Evolutionary conservation across 2,797 vertebrate species (phyloP).

Genomic region (Acanthurus lineatus): DNA sequence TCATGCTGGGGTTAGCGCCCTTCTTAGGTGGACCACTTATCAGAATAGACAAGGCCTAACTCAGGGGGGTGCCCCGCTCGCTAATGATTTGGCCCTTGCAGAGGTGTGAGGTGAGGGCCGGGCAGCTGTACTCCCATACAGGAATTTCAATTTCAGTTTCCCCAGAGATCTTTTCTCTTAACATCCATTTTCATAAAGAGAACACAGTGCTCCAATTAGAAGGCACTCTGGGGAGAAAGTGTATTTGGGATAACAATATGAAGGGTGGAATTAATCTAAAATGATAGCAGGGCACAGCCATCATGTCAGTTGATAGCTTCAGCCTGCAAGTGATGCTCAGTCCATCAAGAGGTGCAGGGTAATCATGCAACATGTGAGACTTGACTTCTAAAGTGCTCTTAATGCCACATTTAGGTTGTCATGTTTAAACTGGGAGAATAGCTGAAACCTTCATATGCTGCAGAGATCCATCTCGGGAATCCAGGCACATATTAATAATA

Average conservation of each 20-base stretch:
- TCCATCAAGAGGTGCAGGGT: constrained; percentile 1
- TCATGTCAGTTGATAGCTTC: constrained; percentile 18
- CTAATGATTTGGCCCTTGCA: constrained; percentile 69
- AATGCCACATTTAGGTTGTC: neutral
- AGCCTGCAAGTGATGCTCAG: constrained; percentile 14
- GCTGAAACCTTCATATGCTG: neutral
- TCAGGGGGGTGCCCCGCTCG: constrained; percentile 43
- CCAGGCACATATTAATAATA: neutral
- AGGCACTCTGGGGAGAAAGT: constrained; percentile 54
- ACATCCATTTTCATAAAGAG: constrained; percentile 74
- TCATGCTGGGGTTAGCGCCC: constrained; percentile 66
- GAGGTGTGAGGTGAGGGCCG: constrained; percentile 65
- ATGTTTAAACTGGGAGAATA: neutral
- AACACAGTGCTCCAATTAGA: constrained; percentile 79
- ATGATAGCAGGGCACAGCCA: constrained; percentile 23
- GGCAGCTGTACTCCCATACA: constrained; percentile 41
- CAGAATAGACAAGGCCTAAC: constrained; percentile 72
- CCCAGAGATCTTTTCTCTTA: constrained; percentile 59
- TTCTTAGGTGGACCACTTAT: constrained; percentile 68
- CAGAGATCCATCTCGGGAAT: neutral
- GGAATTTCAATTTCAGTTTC: constrained; percentile 66
- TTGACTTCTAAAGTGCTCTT: neutral
- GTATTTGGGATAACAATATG: constrained; percentile 58
- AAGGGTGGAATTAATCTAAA: constrained; percentile 28
- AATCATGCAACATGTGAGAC: neutral